Percentiles rank a stretch among this genome's conserved stretches.
These are phyloP conservation scores for Acholoe squamosa DNA, from an alignment of 2,888 invertebrate species.

Conservation along the genomic window DNA sequence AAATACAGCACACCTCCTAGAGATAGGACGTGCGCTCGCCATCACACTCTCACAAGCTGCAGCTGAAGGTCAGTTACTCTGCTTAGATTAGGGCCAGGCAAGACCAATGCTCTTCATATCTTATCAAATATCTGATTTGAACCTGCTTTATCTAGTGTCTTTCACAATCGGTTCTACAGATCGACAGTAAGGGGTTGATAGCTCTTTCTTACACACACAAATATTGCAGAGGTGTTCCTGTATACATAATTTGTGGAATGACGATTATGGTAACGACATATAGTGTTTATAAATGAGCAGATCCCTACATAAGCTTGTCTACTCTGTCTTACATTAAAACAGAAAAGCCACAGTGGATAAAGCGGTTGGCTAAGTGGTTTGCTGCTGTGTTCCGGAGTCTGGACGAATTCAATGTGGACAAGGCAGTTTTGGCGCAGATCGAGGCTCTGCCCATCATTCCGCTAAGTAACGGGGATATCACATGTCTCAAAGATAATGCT, in stretches of 20 bases:
- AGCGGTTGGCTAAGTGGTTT: slow-evolving; percentile 77
- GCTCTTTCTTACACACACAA: too few species aligned
- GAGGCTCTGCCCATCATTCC: slow-evolving; percentile 76
- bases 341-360: slow-evolving; percentile 23
- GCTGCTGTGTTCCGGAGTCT: slow-evolving; percentile 80
- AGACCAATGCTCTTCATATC: neutral
- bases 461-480: slow-evolving; percentile 75
- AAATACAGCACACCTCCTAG: slow-evolving; percentile 78
- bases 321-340: neutral
- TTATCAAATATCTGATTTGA: too few species aligned
- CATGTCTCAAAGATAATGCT: slow-evolving; percentile 74
- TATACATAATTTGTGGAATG: too few species aligned
- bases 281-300: neutral
- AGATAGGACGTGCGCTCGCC: slow-evolving; percentile 73
- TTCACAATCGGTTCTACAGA: too few species aligned
- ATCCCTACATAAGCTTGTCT: neutral
- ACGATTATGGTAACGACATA: too few species aligned
- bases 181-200: too few species aligned
- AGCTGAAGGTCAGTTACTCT: neutral
- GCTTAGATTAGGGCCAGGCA: neutral
- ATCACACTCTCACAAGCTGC: neutral
- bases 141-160: too few species aligned
- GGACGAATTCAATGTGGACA: slow-evolving; percentile 78
- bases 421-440: slow-evolving; percentile 73
- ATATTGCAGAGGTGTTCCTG: too few species aligned